Conservation (phyloP, 2,113 vertebrate genomes). For the Coptodon bakossiorum region DNA sequence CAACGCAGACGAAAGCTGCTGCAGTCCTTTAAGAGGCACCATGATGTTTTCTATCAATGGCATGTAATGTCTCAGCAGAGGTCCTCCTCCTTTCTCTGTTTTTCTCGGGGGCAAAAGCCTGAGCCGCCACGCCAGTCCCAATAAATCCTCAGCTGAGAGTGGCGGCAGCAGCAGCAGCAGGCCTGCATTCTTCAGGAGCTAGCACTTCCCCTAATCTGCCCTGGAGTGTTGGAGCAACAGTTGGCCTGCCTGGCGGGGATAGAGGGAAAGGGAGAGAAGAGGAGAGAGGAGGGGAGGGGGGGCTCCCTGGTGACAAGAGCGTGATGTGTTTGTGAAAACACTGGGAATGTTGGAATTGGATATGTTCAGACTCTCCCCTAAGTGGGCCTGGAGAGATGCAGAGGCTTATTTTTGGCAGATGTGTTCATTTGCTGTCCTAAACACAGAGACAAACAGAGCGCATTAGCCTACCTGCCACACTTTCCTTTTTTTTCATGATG, state of each 20-base stretch:
- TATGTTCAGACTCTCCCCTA: not conserved
- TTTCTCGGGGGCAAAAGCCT: slow-evolving; percentile 31
- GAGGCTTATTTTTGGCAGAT: slow-evolving; percentile 39
- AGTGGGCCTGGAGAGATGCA: slow-evolving; percentile 13
- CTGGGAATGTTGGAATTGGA: slow-evolving; percentile 42
- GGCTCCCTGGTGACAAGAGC: slow-evolving; percentile 21
- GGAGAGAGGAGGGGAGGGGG: not conserved
- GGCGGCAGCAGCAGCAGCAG: slow-evolving; percentile 48
- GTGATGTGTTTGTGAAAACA: slow-evolving; percentile 53
- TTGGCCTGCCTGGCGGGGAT: slow-evolving; percentile 42
- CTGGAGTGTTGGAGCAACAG: slow-evolving; percentile 54
- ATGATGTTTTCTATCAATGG: slow-evolving; percentile 22
- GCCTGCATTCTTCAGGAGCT: slow-evolving; percentile 62
- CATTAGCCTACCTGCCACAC: slow-evolving; percentile 28
- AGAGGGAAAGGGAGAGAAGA: not conserved
- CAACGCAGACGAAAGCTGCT: not conserved
- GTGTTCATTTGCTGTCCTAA: slow-evolving; percentile 30
- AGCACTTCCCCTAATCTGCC: slow-evolving; percentile 56
- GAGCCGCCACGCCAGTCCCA: slow-evolving; percentile 45
- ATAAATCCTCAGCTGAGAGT: slow-evolving; percentile 59
- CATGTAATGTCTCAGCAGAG: slow-evolving; percentile 42
- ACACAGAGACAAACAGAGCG: not conserved
- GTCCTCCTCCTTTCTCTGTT: slow-evolving; percentile 2
- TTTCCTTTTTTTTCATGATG: not conserved
- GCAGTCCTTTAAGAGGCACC: not conserved